Percentiles rank a stretch among this genome's conserved stretches.
phyloP scores from a whole-genome alignment of 2,888 invertebrate genomes.

The Salticus scenicus region DNA sequence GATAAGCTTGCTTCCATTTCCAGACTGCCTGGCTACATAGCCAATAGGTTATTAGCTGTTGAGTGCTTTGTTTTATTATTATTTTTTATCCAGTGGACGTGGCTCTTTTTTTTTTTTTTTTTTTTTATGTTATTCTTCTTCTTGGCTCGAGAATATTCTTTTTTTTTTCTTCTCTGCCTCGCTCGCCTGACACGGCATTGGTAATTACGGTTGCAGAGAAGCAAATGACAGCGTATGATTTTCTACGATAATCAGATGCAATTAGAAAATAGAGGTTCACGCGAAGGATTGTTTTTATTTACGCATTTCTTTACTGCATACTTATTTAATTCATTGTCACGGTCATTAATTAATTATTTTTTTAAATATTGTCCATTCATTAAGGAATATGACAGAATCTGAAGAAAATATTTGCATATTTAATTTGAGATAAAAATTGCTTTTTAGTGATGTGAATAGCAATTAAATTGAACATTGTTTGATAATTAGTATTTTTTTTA shows the following conservation, averaged over 20 bases:
- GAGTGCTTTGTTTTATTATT: slow-evolving; percentile 10
- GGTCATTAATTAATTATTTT: no score
- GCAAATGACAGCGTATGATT: not conserved
- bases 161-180: no score
- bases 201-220: not conserved
- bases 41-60: slow-evolving; percentile 49
- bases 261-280: not conserved
- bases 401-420: no score
- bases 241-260: not conserved
- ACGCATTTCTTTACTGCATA: no score
- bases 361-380: no score
- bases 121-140: not conserved
- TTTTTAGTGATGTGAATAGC: no score
- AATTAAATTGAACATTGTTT: no score
- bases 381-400: no score
- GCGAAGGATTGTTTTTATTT: not conserved
- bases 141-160: no score
- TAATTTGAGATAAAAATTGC: no score
- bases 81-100: not conserved
- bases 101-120: slow-evolving; percentile 43
- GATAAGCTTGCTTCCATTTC: slow-evolving; percentile 47
- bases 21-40: slow-evolving; percentile 59
- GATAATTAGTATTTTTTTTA: no score
- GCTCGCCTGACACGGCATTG: not conserved
- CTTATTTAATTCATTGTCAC: no score